phyloP scores from a whole-genome alignment of 2,888 invertebrate species.

The Acanthosoma haemorrhoidale region DNA sequence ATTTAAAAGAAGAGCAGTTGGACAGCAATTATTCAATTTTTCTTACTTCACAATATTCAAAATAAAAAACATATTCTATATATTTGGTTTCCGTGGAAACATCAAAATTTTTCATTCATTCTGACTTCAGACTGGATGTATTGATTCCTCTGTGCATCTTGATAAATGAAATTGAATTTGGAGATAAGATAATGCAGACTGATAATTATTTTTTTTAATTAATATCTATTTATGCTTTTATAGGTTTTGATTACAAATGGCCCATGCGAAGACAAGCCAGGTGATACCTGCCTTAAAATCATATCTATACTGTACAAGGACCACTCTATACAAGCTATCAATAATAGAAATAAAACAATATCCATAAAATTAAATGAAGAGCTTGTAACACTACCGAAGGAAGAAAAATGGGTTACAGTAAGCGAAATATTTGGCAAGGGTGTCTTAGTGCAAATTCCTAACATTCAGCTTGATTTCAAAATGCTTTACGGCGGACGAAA shows the following conservation, averaged over 20 bases:
- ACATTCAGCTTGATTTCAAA: slow-evolving; percentile 66
- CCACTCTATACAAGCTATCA: slow-evolving; percentile 53
- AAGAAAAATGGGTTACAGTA: slow-evolving; percentile 58
- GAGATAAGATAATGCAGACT: too few species aligned
- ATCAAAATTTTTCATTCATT: too few species aligned
- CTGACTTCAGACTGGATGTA: too few species aligned
- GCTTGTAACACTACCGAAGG: not conserved
- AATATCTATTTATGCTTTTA: slow-evolving; percentile 34
- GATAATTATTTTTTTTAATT: too few species aligned
- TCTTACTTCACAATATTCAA: too few species aligned
- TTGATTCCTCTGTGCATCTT: too few species aligned
- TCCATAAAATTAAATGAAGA: slow-evolving; percentile 17
- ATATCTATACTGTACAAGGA: slow-evolving; percentile 62
- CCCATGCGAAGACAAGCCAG: slow-evolving; percentile 56
- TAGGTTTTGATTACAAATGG: slow-evolving; percentile 67
- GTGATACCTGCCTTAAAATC: slow-evolving; percentile 60
- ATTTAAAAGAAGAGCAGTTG: too few species aligned
- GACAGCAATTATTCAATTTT: too few species aligned
- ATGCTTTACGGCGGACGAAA: slow-evolving; percentile 48
- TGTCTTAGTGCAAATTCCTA: slow-evolving; percentile 57
- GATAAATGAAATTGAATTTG: too few species aligned
- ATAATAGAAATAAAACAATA: slow-evolving; percentile 19
- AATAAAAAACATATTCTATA: too few species aligned
- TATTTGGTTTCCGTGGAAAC: too few species aligned
- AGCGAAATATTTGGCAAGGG: slow-evolving; percentile 57